Percentiles rank a stretch among this genome's conserved stretches.
Conservation (phyloP, 1,140 invertebrate species). For the Zaprionus inermis region DNA sequence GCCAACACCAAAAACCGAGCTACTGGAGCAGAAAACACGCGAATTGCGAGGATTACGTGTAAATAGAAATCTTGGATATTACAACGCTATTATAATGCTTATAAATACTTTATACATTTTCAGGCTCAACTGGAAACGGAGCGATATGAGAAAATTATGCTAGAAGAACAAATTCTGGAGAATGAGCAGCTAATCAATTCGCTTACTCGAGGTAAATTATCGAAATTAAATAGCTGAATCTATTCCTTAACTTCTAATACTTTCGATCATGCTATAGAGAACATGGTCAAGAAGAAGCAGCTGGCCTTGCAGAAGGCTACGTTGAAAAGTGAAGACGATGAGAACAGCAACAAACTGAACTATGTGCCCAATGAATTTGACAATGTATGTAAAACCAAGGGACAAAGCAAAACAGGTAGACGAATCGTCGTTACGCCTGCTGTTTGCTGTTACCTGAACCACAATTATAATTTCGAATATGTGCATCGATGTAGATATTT, state of each 20-base stretch:
- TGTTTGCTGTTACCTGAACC: neutral
- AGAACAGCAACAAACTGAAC: neutral
- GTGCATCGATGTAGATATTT: neutral
- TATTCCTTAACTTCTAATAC: neutral
- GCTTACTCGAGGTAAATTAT: conserved; percentile 40
- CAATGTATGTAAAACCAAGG: conserved; percentile 51
- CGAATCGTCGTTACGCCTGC: neutral
- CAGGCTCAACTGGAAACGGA: conserved; percentile 65
- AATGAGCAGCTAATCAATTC: conserved; percentile 48
- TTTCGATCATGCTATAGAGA: conserved; percentile 23
- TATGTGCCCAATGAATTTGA: conserved; percentile 45
- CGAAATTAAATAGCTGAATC: neutral
- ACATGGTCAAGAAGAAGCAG: conserved; percentile 33
- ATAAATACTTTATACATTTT: neutral
- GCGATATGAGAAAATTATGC: conserved; percentile 65
- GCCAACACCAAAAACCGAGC: conserved; percentile 65
- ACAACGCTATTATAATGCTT: neutral
- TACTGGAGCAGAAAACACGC: conserved; percentile 63
- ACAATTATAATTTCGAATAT: neutral
- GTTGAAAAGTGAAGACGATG: conserved; percentile 13
- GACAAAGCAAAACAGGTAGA: neutral
- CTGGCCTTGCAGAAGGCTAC: conserved; percentile 35
- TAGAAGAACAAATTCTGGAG: conserved; percentile 71
- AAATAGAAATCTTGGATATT: conserved; percentile 17
- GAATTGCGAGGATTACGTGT: conserved; percentile 64